Evolutionary conservation across 2,797 vertebrate genomes (phyloP).

Genomic region (Megaceryle alcyon): DNA sequence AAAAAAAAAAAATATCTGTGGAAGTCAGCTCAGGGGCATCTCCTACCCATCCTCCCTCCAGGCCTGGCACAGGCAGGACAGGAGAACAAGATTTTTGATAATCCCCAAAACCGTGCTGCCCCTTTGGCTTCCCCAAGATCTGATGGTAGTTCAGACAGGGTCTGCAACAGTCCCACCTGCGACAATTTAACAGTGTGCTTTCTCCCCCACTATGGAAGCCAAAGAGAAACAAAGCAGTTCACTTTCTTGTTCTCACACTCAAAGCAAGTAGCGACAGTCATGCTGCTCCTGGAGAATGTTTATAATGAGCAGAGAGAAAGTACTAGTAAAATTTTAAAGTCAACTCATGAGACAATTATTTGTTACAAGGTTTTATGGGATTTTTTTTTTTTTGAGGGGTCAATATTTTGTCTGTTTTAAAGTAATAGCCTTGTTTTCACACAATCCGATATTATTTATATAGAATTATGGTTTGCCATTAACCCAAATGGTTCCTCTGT

Average conservation of each 20-base stretch:
- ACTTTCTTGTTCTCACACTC: neutral
- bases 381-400: neutral
- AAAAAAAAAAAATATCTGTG: neutral
- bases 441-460: neutral
- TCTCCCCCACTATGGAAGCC: neutral
- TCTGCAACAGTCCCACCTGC: neutral
- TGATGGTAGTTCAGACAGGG: neutral
- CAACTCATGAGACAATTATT: neutral
- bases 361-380: neutral
- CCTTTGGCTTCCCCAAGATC: neutral
- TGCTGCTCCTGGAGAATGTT: neutral
- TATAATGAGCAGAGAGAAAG: neutral
- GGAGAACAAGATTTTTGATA: neutral
- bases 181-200: neutral
- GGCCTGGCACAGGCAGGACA: neutral
- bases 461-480: neutral
- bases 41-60: neutral
- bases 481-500: neutral
- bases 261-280: neutral
- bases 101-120: rapidly evolving
- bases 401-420: neutral
- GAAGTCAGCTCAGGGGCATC: neutral
- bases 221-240: neutral
- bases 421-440: neutral
- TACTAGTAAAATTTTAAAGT: neutral